A percentile compares a stretch with the other conserved stretches of the same genome.
Evolutionary conservation across 2,113 vertebrate species (phyloP).

Genomic region (Vicugna pacos): DNA sequence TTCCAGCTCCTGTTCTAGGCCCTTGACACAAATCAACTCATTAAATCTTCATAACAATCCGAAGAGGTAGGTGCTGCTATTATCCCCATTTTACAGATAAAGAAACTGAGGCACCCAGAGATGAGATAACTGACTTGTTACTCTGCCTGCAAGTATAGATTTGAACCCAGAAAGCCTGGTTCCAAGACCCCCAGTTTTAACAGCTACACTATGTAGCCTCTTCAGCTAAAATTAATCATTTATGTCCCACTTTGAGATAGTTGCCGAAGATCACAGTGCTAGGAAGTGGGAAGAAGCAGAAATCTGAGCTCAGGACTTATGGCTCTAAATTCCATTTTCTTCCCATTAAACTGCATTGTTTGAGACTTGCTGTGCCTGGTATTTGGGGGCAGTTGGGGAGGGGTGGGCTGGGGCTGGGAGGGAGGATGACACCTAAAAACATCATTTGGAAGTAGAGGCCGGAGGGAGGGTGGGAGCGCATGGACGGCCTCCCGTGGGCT

Average conservation of each 20-base stretch:
- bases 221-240: background rate
- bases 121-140: background rate
- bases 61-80: background rate
- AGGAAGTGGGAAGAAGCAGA: background rate
- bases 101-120: background rate
- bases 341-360: background rate
- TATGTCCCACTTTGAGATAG: background rate
- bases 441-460: slow-evolving; percentile 22
- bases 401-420: background rate
- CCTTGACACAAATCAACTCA: background rate
- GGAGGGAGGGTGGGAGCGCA: background rate
- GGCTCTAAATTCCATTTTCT: background rate
- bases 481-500: background rate
- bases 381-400: background rate
- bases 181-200: background rate
- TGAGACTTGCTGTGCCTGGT: background rate
- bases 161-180: background rate
- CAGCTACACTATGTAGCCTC: background rate
- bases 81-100: background rate
- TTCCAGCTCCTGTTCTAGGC: background rate
- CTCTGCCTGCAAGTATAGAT: background rate
- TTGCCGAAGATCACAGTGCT: background rate
- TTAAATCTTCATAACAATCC: background rate
- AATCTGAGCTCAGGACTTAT: background rate
- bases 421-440: background rate